Conservation (phyloP, 1,140 invertebrate genomes). For the Gonatopus flavifemur region DNA sequence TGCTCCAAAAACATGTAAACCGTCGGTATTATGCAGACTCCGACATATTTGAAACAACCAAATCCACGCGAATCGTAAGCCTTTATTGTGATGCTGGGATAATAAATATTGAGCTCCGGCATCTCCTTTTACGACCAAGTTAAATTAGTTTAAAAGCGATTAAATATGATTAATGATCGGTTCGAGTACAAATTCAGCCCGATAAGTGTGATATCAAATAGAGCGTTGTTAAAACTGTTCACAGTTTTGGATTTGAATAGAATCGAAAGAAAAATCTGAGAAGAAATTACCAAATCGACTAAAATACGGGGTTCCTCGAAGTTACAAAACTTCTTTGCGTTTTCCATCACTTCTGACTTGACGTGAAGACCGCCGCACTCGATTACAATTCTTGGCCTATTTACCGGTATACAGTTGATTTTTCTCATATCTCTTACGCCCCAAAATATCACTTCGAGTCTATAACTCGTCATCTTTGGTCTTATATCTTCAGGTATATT, state of each 20-base stretch:
- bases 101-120: slow-evolving; percentile 51
- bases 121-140: slow-evolving; percentile 54
- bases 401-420: slow-evolving; percentile 50
- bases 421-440: slow-evolving; percentile 62
- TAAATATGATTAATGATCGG: neutral
- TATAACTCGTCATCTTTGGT: slow-evolving; percentile 48
- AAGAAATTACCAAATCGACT: slow-evolving; percentile 49
- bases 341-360: slow-evolving; percentile 60
- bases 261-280: neutral
- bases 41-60: slow-evolving; percentile 60
- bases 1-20: slow-evolving; percentile 42
- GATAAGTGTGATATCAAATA: too few relatives aligned
- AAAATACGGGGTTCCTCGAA: slow-evolving; percentile 54
- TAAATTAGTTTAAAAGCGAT: neutral
- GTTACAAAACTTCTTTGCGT: slow-evolving; percentile 54
- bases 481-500: slow-evolving; percentile 58
- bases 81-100: slow-evolving; percentile 60
- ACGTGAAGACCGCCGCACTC: slow-evolving; percentile 59
- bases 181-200: too few relatives aligned
- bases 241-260: neutral
- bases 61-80: slow-evolving; percentile 65
- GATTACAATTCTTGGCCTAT: slow-evolving; percentile 60
- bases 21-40: slow-evolving; percentile 54
- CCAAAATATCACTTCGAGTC: slow-evolving; percentile 68
- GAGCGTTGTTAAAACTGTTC: too few relatives aligned